A percentile compares a stretch with the other conserved stretches of the same genome.
Conservation (phyloP, 1,140 invertebrate genomes). For the Phocides pigmalion region DNA sequence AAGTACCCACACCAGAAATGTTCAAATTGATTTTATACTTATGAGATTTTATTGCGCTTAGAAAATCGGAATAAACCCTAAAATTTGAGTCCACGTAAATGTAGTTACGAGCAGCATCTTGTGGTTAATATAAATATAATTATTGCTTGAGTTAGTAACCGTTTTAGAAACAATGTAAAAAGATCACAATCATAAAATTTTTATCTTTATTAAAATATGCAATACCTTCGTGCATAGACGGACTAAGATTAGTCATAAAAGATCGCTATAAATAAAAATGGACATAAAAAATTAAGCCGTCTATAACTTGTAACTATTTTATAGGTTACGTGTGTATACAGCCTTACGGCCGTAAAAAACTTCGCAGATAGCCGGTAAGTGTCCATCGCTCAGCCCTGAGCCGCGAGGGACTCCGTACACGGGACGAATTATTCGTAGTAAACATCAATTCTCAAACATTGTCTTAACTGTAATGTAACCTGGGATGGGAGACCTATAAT, state of each 20-base stretch:
- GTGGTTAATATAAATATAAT: no score
- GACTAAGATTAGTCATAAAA: conserved; percentile 10
- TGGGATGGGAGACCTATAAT: no score
- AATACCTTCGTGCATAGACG: conserved; percentile 6
- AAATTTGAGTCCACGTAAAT: no score
- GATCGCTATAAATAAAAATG: conserved; percentile 18
- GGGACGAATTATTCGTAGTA: conserved; percentile 49
- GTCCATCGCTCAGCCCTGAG: conserved; percentile 39
- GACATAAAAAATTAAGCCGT: conserved; percentile 12
- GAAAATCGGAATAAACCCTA: no score
- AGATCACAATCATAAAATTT: neutral
- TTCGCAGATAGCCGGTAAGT: conserved; percentile 10
- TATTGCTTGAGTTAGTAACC: no score
- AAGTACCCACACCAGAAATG: no score
- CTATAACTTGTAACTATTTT: conserved; percentile 26
- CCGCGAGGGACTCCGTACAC: conserved; percentile 43
- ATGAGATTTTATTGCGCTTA: no score
- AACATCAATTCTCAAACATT: neutral
- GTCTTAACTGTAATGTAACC: neutral
- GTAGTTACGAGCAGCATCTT: no score
- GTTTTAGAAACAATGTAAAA: no score
- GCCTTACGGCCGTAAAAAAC: conserved; percentile 15
- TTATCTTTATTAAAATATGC: neutral
- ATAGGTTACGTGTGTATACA: neutral
- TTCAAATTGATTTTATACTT: no score